A percentile compares a stretch with the other conserved stretches of the same genome.
Evolutionary conservation across 1,140 invertebrate genomes (phyloP).

Genomic region (Eumaeus atala): DNA sequence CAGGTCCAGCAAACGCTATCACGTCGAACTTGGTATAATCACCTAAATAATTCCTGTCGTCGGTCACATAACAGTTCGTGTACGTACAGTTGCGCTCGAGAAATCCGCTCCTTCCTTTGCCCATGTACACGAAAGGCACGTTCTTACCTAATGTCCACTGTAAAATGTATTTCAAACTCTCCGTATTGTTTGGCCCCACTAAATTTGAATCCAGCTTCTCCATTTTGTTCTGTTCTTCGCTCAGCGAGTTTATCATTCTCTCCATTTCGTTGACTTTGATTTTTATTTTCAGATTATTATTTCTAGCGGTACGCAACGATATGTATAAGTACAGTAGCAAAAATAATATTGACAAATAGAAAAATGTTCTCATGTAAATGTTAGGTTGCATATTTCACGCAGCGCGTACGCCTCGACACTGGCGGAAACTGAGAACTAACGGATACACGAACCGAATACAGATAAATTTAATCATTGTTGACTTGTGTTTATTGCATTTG

Average conservation of each 20-base stretch:
- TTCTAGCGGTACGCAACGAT: not conserved
- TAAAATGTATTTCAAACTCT: slow-evolving; percentile 46
- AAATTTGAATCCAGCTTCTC: slow-evolving; percentile 2
- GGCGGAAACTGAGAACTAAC: too few relatives aligned
- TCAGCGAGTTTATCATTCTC: slow-evolving; percentile 10
- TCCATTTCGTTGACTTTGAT: not conserved
- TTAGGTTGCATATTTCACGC: slow-evolving; percentile 15
- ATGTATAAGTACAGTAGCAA: slow-evolving; percentile 15
- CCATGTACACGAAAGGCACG: slow-evolving; percentile 46
- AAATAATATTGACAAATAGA: slow-evolving; percentile 4
- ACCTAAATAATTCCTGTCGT: slow-evolving; percentile 29
- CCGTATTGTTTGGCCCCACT: not conserved
- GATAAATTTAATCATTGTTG: too few relatives aligned
- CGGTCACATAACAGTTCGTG: slow-evolving; percentile 49
- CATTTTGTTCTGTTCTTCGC: not conserved
- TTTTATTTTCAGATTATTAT: too few relatives aligned
- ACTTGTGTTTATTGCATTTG: too few relatives aligned
- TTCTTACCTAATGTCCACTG: slow-evolving; percentile 42
- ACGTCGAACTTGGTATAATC: slow-evolving; percentile 50
- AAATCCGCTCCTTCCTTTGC: slow-evolving; percentile 36
- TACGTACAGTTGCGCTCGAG: slow-evolving; percentile 37
- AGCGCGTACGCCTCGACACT: not conserved
- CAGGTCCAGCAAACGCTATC: slow-evolving; percentile 43
- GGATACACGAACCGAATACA: too few relatives aligned
- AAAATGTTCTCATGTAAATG: slow-evolving; percentile 18